A percentile compares a stretch with the other conserved stretches of the same genome.
These are phyloP conservation scores for Helobdella robusta DNA, from an alignment of 2,888 invertebrate genomes.

Conservation along the genomic window DNA sequence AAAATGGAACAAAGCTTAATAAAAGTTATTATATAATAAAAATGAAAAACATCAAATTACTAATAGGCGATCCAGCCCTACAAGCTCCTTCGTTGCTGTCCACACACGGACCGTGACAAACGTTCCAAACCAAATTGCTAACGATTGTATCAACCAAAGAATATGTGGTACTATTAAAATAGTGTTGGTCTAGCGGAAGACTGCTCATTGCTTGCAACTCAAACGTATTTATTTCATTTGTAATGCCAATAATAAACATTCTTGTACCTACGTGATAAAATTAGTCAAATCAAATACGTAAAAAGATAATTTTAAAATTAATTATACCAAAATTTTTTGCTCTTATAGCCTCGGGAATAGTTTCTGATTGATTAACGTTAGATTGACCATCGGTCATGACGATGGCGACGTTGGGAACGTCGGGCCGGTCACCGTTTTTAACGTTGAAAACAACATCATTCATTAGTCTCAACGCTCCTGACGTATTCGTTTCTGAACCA, in stretches of 20 bases:
- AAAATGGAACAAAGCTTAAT: neutral
- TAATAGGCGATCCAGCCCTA: neutral
- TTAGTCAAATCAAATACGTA: too few relatives aligned
- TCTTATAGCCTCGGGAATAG: conserved; percentile 11
- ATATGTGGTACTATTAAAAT: conserved; percentile 23
- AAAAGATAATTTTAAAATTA: too few relatives aligned
- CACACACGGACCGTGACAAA: conserved; percentile 23
- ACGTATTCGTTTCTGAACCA: conserved; percentile 23
- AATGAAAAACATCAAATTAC: neutral
- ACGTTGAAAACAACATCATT: conserved; percentile 6
- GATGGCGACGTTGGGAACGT: conserved; percentile 22
- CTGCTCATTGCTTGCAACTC: conserved; percentile 26
- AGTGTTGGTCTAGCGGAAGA: conserved; percentile 24
- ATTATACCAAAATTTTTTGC: conserved; percentile 11
- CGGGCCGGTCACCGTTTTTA: conserved; percentile 18
- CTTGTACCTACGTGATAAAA: too few relatives aligned
- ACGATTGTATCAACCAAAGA: conserved; percentile 20
- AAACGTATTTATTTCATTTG: conserved; percentile 2
- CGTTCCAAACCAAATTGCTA: conserved; percentile 28
- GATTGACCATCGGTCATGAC: conserved; percentile 25
- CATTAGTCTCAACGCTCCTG: conserved; percentile 21
- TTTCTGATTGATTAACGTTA: conserved; percentile 9
- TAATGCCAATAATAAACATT: conserved; percentile 26
- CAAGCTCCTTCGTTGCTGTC: neutral
- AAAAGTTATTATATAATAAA: too few relatives aligned